Evolutionary conservation across 2,797 vertebrate species (phyloP).

Genomic region (Sitta carolinensis): DNA sequence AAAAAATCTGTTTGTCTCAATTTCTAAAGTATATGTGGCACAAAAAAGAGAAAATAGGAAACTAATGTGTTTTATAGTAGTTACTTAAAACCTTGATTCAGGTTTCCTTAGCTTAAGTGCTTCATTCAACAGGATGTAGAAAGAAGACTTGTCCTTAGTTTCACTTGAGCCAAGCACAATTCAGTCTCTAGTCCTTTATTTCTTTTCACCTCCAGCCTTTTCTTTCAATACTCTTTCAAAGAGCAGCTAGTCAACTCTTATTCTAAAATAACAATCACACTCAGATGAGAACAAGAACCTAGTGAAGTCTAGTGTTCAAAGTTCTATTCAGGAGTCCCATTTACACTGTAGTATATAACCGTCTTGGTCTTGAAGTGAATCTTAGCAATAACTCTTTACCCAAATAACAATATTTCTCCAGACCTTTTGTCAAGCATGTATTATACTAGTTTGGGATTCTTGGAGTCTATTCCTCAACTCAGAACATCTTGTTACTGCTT

Average conservation of each 20-base stretch:
- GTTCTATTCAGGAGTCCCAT: background rate
- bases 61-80: background rate
- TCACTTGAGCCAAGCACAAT: background rate
- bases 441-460: background rate
- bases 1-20: background rate
- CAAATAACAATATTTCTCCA: background rate
- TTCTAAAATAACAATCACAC: background rate
- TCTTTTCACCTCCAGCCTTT: background rate
- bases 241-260: background rate
- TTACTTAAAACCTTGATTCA: background rate
- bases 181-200: background rate
- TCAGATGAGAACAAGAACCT: background rate
- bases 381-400: background rate
- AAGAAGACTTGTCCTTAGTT: background rate
- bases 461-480: background rate
- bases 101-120: background rate
- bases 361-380: background rate
- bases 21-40: background rate
- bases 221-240: background rate
- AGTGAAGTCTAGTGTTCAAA: background rate
- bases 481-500: background rate
- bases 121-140: background rate
- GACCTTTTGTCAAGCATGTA: background rate
- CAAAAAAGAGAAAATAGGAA: background rate
- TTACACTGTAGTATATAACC: background rate